Evolutionary conservation across 2,113 vertebrate genomes (phyloP), one percentile per base, ranked within the genome.

Genomic region (Suncus etruscus): DNA sequence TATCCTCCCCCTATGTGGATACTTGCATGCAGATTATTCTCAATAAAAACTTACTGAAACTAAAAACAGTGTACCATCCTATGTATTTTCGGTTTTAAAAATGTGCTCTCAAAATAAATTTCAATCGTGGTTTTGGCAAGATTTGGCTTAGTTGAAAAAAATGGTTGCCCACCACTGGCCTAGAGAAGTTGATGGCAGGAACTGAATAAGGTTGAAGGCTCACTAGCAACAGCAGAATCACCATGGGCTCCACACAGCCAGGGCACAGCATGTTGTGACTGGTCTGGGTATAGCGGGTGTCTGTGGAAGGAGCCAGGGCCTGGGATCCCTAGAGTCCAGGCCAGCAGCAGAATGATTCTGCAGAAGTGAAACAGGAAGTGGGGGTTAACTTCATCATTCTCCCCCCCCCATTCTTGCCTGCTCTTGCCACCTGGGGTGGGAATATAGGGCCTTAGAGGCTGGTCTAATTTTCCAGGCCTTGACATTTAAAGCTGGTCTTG

Each of bases 391-490:
- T 68, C 4, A 0, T n/a, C 70, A 20, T 54, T 31, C 48, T 63
- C 51, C 29, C 7, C 14, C 14, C 11, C 18, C 58, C 47, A 16
- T 47, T 39, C 16, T 14, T 3, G 25, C 15, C 45, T 15, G 4
- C 14, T 70, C 73, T 81, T 65, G 72, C 84, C 82, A 54, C 54
- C 66, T 86, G 31, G 78, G 22, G 2, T 32, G 16, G 66, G 24
- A 39, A 48, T 14, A 1, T 8, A 24, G 48, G 29, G 50, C 54
- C 54, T 63, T 12, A 3, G 73, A 20, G 15, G 6, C 32, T 85
- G 47, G 77, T 47, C 11, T 45, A 25, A 83, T 94, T 94, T 94
- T 90, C 63, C 66, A 93, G 90, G 61, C 29, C 58, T 83, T 92
- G 83, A 72, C 76, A 68, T 91, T 86, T 87, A 61, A 69, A 92